Evolutionary conservation across 2,888 invertebrate genomes (phyloP).

Genomic region (Bombylius major): DNA sequence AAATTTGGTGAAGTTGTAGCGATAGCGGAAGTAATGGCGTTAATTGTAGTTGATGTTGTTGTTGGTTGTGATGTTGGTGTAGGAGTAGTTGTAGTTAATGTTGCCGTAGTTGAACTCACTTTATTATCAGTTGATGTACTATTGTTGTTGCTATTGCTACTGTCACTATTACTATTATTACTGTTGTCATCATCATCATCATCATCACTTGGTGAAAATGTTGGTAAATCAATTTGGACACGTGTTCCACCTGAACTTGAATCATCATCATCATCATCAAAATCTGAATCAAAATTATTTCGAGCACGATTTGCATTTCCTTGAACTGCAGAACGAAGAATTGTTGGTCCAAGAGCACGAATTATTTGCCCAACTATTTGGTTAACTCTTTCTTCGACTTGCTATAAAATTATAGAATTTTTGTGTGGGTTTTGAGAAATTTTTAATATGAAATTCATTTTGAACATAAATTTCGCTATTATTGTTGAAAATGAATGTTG

Average conservation of each 20-base stretch:
- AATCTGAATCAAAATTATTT: slow-evolving; percentile 38
- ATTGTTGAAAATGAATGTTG: too few species aligned
- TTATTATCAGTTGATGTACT: slow-evolving; percentile 12
- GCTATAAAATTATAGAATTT: slow-evolving; percentile 24
- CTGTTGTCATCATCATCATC: slow-evolving; percentile 43
- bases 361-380: slow-evolving; percentile 42
- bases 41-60: slow-evolving; percentile 11
- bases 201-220: slow-evolving; percentile 54
- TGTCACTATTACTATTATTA: slow-evolving; percentile 38
- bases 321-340: slow-evolving; percentile 41
- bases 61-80: slow-evolving; percentile 2
- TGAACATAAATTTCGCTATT: too few species aligned
- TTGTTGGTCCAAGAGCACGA: slow-evolving; percentile 57
- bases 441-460: too few species aligned
- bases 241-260: slow-evolving; percentile 35
- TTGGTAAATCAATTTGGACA: slow-evolving; percentile 52
- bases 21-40: slow-evolving; percentile 9
- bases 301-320: slow-evolving; percentile 29
- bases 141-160: slow-evolving; percentile 33
- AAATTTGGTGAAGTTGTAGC: background rate
- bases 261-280: slow-evolving; percentile 37
- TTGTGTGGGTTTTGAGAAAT: slow-evolving; percentile 5
- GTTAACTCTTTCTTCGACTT: slow-evolving; percentile 35
- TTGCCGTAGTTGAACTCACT: slow-evolving; percentile 13
- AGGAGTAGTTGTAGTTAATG: slow-evolving; percentile 3